These are phyloP conservation scores for Microcebus murinus DNA, from an alignment of 2,113 vertebrate species.

Conservation along the genomic window DNA sequence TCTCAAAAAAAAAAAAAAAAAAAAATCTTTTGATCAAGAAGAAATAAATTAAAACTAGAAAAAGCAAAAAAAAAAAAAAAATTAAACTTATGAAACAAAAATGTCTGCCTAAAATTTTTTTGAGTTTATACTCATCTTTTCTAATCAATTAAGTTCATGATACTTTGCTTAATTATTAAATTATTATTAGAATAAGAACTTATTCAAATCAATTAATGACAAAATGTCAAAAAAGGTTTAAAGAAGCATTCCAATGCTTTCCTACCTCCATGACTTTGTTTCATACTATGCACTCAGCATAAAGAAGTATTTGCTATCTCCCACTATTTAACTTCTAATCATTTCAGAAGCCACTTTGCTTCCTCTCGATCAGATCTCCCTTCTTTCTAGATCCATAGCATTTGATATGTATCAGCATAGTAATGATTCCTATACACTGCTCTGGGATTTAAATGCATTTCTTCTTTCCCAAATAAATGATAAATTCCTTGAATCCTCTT, in stretches of 20 bases:
- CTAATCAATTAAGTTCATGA: neutral
- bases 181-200: neutral
- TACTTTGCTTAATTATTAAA: slow-evolving; percentile 28
- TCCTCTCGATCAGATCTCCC: neutral
- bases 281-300: neutral
- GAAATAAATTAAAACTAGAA: slow-evolving; percentile 16
- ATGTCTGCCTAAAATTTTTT: neutral
- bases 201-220: neutral
- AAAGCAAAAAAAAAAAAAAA: neutral
- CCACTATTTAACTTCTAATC: neutral
- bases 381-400: neutral
- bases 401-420: neutral
- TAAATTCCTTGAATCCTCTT: neutral
- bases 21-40: neutral
- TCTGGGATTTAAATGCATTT: neutral
- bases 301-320: neutral
- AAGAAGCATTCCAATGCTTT: neutral
- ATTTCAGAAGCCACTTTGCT: neutral
- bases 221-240: neutral
- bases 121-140: neutral
- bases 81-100: neutral
- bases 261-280: neutral
- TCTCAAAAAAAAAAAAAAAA: neutral
- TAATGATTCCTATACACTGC: neutral
- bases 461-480: neutral